Conservation (phyloP, 1,140 invertebrate species). For the Pachypsylla venusta region DNA sequence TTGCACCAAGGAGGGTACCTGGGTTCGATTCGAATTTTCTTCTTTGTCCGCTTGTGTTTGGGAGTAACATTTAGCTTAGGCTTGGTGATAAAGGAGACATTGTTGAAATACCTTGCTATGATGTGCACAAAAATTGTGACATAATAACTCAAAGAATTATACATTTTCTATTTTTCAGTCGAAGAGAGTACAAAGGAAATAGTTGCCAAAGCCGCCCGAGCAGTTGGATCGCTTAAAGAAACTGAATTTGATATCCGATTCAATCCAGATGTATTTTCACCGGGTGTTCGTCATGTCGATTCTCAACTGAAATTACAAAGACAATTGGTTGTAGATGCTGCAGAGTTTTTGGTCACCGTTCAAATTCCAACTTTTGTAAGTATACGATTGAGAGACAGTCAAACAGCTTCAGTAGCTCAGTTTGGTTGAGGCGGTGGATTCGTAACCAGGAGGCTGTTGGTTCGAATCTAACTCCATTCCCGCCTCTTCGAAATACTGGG, state of each 20-base stretch:
- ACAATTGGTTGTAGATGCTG: conserved; percentile 83
- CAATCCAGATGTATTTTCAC: conserved; percentile 95
- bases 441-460: no score
- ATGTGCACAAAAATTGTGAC: no score
- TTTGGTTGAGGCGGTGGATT: no score
- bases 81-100: background rate
- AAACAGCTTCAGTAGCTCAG: no score
- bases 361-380: conserved; percentile 90
- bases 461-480: no score
- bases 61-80: no score
- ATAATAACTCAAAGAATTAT: no score
- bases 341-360: conserved; percentile 79
- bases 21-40: no score
- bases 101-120: background rate
- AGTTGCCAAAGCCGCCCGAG: conserved; percentile 69
- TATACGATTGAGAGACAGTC: no score
- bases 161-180: conserved; percentile 37
- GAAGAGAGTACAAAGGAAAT: conserved; percentile 80
- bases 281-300: conserved; percentile 69
- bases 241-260: conserved; percentile 93
- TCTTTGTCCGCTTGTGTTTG: no score
- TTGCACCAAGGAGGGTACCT: no score
- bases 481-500: no score
- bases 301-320: conserved; percentile 60
- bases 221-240: conserved; percentile 84